Evolutionary conservation across 2,113 vertebrate species (phyloP).

Genomic region (Tragelaphus strepsiceros): DNA sequence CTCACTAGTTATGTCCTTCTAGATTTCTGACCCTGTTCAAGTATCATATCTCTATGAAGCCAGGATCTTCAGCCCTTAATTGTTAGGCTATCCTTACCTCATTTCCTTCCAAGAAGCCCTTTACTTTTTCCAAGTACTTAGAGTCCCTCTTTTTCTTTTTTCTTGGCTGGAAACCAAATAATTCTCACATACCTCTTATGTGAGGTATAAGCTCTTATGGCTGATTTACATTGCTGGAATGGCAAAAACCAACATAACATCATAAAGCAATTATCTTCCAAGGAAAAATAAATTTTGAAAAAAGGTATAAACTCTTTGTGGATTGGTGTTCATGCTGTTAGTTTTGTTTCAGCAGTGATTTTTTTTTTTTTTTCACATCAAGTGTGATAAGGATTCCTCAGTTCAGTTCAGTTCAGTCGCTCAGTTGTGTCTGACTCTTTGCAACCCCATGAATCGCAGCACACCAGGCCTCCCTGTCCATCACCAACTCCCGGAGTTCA

Average conservation of each 20-base stretch:
- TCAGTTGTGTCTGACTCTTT: too few species aligned
- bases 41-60: not conserved
- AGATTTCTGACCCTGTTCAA: not conserved
- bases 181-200: too few species aligned
- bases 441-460: too few species aligned
- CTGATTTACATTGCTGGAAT: not conserved
- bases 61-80: not conserved
- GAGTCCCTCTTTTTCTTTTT: not conserved
- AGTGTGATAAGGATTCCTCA: not conserved
- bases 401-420: too few species aligned
- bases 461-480: too few species aligned
- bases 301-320: not conserved
- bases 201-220: not conserved
- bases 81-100: not conserved
- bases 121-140: not conserved
- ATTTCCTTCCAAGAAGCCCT: not conserved
- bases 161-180: not conserved
- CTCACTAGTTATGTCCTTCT: not conserved
- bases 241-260: not conserved
- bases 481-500: too few species aligned
- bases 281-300: not conserved
- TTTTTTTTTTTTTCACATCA: not conserved
- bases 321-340: not conserved
- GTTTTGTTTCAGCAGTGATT: not conserved
- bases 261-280: not conserved